These are phyloP conservation scores for Scomber colias DNA, from an alignment of 2,113 vertebrate genomes.

Conservation along the genomic window DNA sequence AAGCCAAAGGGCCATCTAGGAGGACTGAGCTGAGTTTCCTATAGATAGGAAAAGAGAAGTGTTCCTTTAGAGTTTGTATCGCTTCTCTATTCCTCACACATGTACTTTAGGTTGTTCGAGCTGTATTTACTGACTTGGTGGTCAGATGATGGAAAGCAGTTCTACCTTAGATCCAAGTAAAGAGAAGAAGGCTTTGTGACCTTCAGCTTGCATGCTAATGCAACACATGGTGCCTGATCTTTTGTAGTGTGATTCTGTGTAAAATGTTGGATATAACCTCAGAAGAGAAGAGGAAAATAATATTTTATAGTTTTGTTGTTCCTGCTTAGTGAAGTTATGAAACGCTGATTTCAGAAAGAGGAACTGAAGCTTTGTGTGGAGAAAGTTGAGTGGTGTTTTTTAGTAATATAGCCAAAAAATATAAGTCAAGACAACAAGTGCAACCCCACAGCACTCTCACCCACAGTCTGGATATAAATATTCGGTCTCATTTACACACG, in stretches of 20 bases:
- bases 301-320: neutral
- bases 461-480: constrained; percentile 29
- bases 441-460: constrained; percentile 26
- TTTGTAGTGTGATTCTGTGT: neutral
- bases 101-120: neutral
- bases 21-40: constrained; percentile 41
- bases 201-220: neutral
- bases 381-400: neutral
- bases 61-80: constrained; percentile 48
- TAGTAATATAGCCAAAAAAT: neutral
- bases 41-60: constrained; percentile 73
- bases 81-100: constrained; percentile 77
- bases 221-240: neutral
- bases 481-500: constrained; percentile 31
- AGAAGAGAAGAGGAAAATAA: neutral
- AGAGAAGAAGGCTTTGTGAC: neutral
- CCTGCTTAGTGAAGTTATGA: neutral
- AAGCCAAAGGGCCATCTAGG: neutral
- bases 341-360: constrained; percentile 27
- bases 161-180: neutral
- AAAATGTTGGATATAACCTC: neutral
- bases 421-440: constrained; percentile 2
- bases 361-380: constrained; percentile 14
- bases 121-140: neutral
- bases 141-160: neutral